Conservation (phyloP, 2,797 vertebrate genomes). For the Sparus aurata region DNA sequence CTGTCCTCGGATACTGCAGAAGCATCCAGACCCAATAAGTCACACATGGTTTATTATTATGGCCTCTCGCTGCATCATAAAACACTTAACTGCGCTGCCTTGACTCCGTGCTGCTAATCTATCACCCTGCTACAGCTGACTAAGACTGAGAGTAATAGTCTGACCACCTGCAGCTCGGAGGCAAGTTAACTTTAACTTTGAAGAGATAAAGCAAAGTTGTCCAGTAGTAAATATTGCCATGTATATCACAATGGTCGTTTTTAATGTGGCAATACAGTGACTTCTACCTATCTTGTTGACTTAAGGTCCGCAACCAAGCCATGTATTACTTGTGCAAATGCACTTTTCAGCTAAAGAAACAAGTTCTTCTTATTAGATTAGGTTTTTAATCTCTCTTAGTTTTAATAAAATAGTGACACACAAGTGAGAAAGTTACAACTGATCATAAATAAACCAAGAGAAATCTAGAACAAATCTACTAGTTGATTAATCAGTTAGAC, state of each 20-base stretch:
- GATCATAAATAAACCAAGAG: background rate
- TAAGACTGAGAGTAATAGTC: slow-evolving; percentile 36
- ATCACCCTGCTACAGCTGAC: slow-evolving; percentile 66
- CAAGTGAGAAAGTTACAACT: background rate
- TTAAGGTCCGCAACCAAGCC: slow-evolving; percentile 4
- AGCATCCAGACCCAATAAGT: slow-evolving; percentile 73
- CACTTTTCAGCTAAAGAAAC: background rate
- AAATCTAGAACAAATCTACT: background rate
- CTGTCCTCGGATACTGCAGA: slow-evolving; percentile 61
- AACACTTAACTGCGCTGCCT: slow-evolving; percentile 78
- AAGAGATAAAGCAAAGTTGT: slow-evolving; percentile 26
- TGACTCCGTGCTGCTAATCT: slow-evolving; percentile 69
- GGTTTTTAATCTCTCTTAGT: background rate
- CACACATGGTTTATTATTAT: slow-evolving; percentile 81
- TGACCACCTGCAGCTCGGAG: slow-evolving; percentile 20
- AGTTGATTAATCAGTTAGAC: background rate
- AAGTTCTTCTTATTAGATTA: background rate
- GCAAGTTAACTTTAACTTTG: slow-evolving; percentile 29
- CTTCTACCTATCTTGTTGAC: background rate
- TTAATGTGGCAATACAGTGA: background rate
- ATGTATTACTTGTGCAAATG: background rate
- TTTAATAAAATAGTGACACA: background rate
- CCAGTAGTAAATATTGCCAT: slow-evolving; percentile 5
- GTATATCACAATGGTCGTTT: background rate
- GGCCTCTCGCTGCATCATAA: slow-evolving; percentile 77